Conservation (phyloP, 2,113 vertebrate species). For the Actenoides lindsayi region DNA sequence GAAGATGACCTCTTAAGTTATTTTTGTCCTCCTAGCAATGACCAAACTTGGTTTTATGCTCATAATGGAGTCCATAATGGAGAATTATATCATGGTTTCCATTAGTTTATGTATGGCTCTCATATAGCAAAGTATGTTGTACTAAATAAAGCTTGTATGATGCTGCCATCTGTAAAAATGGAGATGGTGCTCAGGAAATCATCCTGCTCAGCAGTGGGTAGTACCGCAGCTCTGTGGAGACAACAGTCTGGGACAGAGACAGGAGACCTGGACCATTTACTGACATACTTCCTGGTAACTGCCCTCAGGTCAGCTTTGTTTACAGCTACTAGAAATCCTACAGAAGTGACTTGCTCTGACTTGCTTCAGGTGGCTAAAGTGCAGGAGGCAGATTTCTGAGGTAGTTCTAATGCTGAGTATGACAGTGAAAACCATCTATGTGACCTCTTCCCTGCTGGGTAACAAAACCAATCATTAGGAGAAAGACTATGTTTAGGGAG, state of each 20-base stretch:
- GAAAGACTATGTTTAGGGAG: background rate
- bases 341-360: background rate
- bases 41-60: background rate
- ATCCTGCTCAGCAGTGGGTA: background rate
- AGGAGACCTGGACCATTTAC: background rate
- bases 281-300: background rate
- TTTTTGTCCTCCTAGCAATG: background rate
- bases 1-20: background rate
- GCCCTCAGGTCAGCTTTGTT: background rate
- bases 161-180: background rate
- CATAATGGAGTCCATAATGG: background rate
- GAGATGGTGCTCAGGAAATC: background rate
- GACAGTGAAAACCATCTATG: background rate
- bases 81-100: background rate
- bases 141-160: background rate
- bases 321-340: background rate
- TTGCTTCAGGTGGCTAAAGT: background rate
- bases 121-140: background rate
- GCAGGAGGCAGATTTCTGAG: background rate
- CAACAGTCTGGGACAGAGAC: background rate
- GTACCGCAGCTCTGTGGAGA: rapidly evolving
- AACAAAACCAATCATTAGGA: background rate
- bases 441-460: background rate
- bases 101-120: background rate
- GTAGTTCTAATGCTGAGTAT: background rate